Evolutionary conservation across 2,888 invertebrate species (phyloP).

Genomic region (Leucophora obtusa): DNA sequence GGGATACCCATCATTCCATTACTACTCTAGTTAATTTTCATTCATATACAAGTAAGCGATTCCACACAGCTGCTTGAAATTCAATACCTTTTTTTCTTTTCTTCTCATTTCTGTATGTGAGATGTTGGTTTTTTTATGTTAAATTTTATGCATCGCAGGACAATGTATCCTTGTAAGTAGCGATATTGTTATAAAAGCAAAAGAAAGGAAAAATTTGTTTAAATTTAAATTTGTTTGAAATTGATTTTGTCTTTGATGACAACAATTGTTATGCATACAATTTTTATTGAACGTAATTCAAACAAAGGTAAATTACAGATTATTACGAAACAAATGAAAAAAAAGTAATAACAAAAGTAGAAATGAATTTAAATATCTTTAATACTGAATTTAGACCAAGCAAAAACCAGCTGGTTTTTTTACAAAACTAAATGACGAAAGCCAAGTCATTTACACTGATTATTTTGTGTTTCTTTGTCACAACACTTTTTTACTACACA

Average conservation of each 20-base stretch:
- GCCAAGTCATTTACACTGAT: no score
- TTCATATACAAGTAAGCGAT: constrained; percentile 56
- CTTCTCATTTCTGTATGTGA: background rate
- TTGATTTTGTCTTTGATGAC: constrained; percentile 62
- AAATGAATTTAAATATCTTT: no score
- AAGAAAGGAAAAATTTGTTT: constrained; percentile 25
- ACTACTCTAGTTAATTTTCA: constrained; percentile 37
- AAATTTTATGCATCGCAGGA: constrained; percentile 67
- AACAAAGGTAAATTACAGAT: constrained; percentile 57
- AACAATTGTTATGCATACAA: constrained; percentile 48
- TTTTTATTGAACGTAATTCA: constrained; percentile 39
- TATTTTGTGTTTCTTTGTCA: no score
- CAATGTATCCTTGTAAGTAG: constrained; percentile 54
- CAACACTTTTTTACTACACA: no score
- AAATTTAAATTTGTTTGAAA: constrained; percentile 63
- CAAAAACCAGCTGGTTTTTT: no score
- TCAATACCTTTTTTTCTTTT: constrained; percentile 65
- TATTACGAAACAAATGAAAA: background rate
- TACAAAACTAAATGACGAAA: no score
- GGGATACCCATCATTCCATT: constrained; percentile 3
- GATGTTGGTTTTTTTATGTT: constrained; percentile 45
- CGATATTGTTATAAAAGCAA: constrained; percentile 31
- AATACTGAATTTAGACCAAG: no score
- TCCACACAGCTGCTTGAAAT: constrained; percentile 68
- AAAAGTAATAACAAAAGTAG: background rate